These are phyloP conservation scores for Montipora capitata DNA, from an alignment of 92 coral and sea anemone species.

Conservation along the genomic window DNA sequence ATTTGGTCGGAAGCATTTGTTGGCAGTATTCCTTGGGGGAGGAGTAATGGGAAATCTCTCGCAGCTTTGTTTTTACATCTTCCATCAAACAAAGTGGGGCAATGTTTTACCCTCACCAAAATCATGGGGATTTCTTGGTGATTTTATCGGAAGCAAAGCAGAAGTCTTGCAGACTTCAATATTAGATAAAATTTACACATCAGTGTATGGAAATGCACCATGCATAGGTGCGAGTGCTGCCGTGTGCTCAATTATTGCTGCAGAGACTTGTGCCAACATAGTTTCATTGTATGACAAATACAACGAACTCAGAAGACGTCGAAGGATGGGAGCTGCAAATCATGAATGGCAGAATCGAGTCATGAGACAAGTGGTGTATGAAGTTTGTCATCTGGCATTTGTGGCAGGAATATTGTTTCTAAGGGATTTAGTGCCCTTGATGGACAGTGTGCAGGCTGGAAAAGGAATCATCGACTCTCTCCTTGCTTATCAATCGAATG, in stretches of 20 bases:
- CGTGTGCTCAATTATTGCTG: conserved; percentile 79
- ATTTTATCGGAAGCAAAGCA: conserved; percentile 56
- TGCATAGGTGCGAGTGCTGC: conserved; percentile 97
- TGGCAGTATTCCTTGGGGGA: conserved; percentile 88
- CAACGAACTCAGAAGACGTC: conserved; percentile 54
- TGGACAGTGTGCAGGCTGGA: conserved; percentile 62
- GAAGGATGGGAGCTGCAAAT: conserved; percentile 32
- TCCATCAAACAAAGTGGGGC: conserved; percentile 78
- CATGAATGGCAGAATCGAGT: conserved; percentile 42
- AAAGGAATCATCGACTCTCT: conserved; percentile 78
- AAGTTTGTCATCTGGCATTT: conserved; percentile 72
- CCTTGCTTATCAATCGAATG: conserved; percentile 83
- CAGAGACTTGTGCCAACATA: conserved; percentile 85
- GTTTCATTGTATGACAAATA: conserved; percentile 70
- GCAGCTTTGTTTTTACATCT: conserved; percentile 80
- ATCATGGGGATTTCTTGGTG: conserved; percentile 78
- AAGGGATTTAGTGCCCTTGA: conserved; percentile 68
- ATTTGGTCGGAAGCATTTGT: conserved; percentile 87
- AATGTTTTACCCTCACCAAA: conserved; percentile 79
- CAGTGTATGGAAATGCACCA: conserved; percentile 82
- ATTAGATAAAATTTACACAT: conserved; percentile 70
- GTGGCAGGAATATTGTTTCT: conserved; percentile 58
- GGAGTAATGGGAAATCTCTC: conserved; percentile 90
- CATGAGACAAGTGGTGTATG: conserved; percentile 66
- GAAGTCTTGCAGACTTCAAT: conserved; percentile 68